A percentile compares a stretch with the other conserved stretches of the same genome.
Conservation (phyloP, 2,888 invertebrate genomes). For the Heliconius hortense region DNA sequence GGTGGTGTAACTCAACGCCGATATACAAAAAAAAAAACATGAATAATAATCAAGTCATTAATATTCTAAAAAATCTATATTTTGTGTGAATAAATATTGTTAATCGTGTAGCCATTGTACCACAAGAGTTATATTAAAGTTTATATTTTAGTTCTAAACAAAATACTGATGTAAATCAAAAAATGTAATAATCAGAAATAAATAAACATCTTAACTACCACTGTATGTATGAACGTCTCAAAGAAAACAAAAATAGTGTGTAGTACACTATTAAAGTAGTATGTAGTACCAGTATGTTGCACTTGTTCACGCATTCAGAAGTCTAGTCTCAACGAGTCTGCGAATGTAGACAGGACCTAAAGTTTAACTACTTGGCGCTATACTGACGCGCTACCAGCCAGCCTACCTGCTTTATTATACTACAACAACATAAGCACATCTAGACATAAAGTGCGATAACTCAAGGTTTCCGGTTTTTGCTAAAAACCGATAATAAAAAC, state of each 20-base stretch:
- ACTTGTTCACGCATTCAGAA: slow-evolving; percentile 27
- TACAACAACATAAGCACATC: not conserved
- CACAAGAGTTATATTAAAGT: not conserved
- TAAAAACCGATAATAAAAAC: not conserved
- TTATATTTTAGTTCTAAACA: not conserved
- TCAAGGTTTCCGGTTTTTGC: not conserved
- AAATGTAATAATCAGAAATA: not conserved
- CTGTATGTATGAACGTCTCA: not conserved
- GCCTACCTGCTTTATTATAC: not conserved
- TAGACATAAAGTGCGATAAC: not conserved
- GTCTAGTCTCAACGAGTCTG: slow-evolving; percentile 27
- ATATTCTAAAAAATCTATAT: not conserved
- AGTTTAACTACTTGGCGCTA: slow-evolving; percentile 23
- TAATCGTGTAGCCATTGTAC: not conserved
- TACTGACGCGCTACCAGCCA: not conserved
- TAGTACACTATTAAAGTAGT: slow-evolving; percentile 3
- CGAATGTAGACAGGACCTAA: slow-evolving; percentile 21
- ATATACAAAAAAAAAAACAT: not conserved
- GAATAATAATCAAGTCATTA: too few species aligned
- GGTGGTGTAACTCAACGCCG: not conserved
- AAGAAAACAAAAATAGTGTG: slow-evolving; percentile 4
- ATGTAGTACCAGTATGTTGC: not conserved
- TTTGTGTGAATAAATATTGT: not conserved
- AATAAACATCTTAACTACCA: not conserved
- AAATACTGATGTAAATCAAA: not conserved